Conservation (phyloP, 2,888 invertebrate genomes). For the Choristoneura rosaceana region DNA sequence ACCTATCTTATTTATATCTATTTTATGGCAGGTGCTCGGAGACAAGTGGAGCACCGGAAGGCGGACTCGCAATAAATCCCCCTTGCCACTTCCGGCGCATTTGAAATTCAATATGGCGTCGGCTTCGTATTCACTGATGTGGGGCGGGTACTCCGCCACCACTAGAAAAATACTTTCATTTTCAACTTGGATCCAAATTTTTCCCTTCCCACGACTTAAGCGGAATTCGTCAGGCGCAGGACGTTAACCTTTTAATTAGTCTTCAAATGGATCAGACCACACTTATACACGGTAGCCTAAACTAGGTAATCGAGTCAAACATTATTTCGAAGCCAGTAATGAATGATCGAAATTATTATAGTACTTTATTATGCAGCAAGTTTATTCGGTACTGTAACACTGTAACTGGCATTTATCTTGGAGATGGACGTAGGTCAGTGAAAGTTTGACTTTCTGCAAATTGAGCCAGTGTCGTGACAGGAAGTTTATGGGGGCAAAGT, state of each 20-base stretch:
- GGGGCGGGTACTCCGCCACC: slow-evolving; percentile 43
- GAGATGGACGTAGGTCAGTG: slow-evolving; percentile 14
- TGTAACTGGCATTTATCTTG: slow-evolving; percentile 6
- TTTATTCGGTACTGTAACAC: not conserved
- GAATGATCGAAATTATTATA: not conserved
- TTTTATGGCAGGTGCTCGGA: slow-evolving; percentile 60
- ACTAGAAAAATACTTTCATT: slow-evolving; percentile 47
- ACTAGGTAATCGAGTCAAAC: not conserved
- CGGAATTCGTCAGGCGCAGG: slow-evolving; percentile 2
- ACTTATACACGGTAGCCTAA: not conserved
- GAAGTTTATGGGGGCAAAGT: slow-evolving; percentile 3
- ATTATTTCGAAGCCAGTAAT: not conserved
- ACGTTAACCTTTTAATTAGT: slow-evolving; percentile 4
- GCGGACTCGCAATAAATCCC: slow-evolving; percentile 69
- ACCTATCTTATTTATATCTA: slow-evolving; percentile 4
- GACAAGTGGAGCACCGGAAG: slow-evolving; percentile 70
- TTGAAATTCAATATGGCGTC: slow-evolving; percentile 63
- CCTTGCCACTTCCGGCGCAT: slow-evolving; percentile 68
- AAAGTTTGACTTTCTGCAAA: slow-evolving; percentile 14
- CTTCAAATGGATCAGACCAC: not conserved
- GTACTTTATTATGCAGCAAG: slow-evolving; percentile 3
- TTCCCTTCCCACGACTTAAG: not conserved
- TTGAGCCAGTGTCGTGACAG: slow-evolving; percentile 10
- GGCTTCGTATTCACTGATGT: slow-evolving; percentile 51
- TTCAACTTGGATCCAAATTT: slow-evolving; percentile 29